These are phyloP conservation scores for Ischnus inquisitorius DNA, from an alignment of 2,888 invertebrate genomes.

Conservation along the genomic window DNA sequence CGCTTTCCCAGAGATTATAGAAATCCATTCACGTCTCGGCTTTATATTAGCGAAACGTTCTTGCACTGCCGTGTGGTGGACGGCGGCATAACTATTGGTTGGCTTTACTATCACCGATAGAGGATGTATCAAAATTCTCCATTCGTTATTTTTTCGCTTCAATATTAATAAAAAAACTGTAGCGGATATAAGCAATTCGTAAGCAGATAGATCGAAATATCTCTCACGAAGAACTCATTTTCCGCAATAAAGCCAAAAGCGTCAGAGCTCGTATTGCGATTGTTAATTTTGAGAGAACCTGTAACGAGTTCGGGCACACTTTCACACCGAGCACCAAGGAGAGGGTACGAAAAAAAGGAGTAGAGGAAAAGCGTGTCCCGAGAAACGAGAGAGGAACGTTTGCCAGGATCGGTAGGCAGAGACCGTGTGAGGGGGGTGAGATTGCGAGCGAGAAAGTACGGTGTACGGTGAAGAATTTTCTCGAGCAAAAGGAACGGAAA, in stretches of 20 bases:
- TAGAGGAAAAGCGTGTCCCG: conserved; percentile 12
- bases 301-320: conserved; percentile 16
- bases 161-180: no score
- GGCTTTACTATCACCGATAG: conserved; percentile 9
- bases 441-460: conserved; percentile 13
- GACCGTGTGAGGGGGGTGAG: neutral
- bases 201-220: no score
- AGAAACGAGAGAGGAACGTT: conserved; percentile 25
- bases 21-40: conserved; percentile 73
- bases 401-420: conserved; percentile 16
- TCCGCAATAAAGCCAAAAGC: no score
- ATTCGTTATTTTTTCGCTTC: no score
- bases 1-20: conserved; percentile 66
- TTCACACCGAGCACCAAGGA: neutral
- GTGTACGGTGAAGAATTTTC: conserved; percentile 10
- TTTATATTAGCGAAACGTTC: conserved; percentile 70
- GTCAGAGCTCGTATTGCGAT: neutral
- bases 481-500: conserved; percentile 22
- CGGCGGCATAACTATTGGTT: conserved; percentile 20
- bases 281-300: conserved; percentile 20
- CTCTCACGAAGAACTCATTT: no score
- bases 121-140: conserved; percentile 2
- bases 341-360: conserved; percentile 11
- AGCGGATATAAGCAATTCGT: no score
- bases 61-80: conserved; percentile 46